Evolutionary conservation across 2,797 vertebrate species (phyloP).

Genomic region (Fundulus diaphanus): DNA sequence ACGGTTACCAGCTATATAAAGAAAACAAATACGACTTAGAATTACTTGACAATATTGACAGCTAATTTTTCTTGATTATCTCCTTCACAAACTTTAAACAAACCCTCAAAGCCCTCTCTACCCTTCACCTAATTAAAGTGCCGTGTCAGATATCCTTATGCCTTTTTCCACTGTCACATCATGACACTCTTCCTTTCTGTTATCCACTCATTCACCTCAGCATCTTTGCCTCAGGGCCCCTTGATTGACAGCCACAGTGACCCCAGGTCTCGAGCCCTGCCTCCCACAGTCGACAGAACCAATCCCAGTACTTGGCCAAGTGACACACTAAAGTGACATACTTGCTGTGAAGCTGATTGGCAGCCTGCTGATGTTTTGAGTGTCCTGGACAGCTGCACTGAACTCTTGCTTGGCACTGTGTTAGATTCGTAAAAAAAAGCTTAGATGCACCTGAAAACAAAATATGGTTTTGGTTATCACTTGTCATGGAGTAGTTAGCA

Average conservation of each 20-base stretch:
- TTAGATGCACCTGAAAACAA: background rate
- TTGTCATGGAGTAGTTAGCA: background rate
- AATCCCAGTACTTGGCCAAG: conserved; percentile 45
- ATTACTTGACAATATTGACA: background rate
- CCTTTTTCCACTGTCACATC: conserved; percentile 23
- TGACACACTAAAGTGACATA: conserved; percentile 49
- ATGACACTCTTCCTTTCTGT: conserved; percentile 48
- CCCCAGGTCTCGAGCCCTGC: conserved; percentile 46
- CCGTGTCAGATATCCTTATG: conserved; percentile 44
- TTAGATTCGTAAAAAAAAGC: conserved; percentile 2
- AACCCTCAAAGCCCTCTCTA: conserved; percentile 27
- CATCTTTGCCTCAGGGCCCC: conserved; percentile 29
- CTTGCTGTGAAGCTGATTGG: conserved; percentile 37
- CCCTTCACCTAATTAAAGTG: conserved; percentile 49
- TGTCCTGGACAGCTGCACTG: conserved; percentile 15
- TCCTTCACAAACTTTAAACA: conserved; percentile 29
- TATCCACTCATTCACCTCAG: conserved; percentile 61
- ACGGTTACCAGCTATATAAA: background rate
- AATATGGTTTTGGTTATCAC: background rate
- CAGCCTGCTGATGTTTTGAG: conserved; percentile 51
- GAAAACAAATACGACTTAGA: conserved; percentile 9
- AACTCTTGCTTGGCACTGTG: conserved; percentile 1
- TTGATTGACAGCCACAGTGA: conserved; percentile 62
- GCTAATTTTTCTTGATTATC: too few relatives aligned
- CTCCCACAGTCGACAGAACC: conserved; percentile 51